Base-by-base conservation (phyloP, 1,140 invertebrate species). In the Drosophila seguyi region DNA sequence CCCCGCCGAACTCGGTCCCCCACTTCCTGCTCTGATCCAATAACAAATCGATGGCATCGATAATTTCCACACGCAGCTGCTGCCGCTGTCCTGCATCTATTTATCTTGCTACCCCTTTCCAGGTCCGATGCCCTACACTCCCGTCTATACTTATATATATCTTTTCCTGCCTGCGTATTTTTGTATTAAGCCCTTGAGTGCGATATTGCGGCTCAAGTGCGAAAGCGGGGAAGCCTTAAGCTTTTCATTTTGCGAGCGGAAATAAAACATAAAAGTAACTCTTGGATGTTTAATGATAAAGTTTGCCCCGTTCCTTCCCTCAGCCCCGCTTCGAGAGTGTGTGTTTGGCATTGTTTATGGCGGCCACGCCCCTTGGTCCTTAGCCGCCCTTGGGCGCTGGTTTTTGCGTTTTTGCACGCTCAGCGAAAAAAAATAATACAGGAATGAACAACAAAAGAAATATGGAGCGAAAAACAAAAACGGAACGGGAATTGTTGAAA, bases 241-340 rank as follows among this genome's bases (percentile, higher is more conserved):
- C 84, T 84, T 75, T 66, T 71, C 77, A 72, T 56, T 62, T 66
- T 59, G 65, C 58, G 57, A 83, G 75, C 80, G 84, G 84, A 87
- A 90, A 87, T 84, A 88, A 88, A 87, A 79, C 84, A 88, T 84
- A 88, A 87, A 88, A 88, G 84, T 88, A 81, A 84, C 84, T 88
- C 81, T 88, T 88, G 80, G 80, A 74, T 88, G 80, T 83, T 87
- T 87, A 87, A 87, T 87, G 84, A 87, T 87, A 87, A 87, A 87
- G 84, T 82, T 82, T 59, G 50, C 45, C 25, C 73, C 52, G 53
- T 57, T 27, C 14, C 29, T 44, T 27, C 27, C 68, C 41, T 18
- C 42, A 50, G 22, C 18, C 29, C 16, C 13, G 8, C 29, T 39
- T 39, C 14, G 61, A 53, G 47, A 69, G 56, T 62, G 79, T 77